These are phyloP conservation scores for Hephaestus fuliginosus DNA, from an alignment of 2,797 vertebrate species.

Conservation along the genomic window DNA sequence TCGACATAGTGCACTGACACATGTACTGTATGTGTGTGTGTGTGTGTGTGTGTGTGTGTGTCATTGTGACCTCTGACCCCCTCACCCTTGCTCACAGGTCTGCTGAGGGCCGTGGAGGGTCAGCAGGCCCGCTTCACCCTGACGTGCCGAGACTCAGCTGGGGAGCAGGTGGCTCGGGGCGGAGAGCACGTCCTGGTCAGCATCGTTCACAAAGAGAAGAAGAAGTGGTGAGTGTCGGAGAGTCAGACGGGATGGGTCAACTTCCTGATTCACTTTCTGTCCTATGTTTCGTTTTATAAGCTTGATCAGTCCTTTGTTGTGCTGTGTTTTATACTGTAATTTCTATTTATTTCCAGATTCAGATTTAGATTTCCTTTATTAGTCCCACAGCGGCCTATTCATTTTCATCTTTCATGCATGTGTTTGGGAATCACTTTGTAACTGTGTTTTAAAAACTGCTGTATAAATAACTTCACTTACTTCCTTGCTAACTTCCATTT, in stretches of 20 bases:
- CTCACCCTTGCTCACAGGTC: constrained; percentile 73
- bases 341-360: too few relatives aligned
- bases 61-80: not conserved
- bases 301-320: too few relatives aligned
- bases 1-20: not conserved
- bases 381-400: too few relatives aligned
- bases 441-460: too few relatives aligned
- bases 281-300: too few relatives aligned
- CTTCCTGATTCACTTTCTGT: not conserved
- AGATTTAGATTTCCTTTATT: too few relatives aligned
- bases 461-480: too few relatives aligned
- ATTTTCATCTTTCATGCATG: too few relatives aligned
- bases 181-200: constrained; percentile 88
- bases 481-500: too few relatives aligned
- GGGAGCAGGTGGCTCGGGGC: constrained; percentile 86
- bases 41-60: not conserved
- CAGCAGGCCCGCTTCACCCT: constrained; percentile 87
- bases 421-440: too few relatives aligned
- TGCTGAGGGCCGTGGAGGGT: constrained; percentile 83
- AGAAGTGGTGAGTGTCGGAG: constrained; percentile 84
- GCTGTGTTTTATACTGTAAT: too few relatives aligned
- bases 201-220: constrained; percentile 89
- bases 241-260: not conserved
- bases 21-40: not conserved
- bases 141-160: constrained; percentile 85